phyloP scores from a whole-genome alignment of 92 coral and sea anemone genomes.

The Hydrozoanthus gracilis region DNA sequence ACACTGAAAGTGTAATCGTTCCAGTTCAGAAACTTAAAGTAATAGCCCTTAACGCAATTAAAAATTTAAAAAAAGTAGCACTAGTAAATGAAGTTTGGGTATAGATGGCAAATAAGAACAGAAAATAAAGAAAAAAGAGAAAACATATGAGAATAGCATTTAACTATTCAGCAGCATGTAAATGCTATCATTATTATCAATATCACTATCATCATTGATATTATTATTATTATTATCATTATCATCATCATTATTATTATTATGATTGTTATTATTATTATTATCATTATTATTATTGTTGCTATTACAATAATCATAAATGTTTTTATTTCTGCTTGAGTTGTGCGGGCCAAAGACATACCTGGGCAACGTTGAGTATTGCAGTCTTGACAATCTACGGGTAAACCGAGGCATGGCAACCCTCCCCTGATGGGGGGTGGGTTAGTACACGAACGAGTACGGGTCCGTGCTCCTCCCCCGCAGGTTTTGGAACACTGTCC shows the following conservation, averaged over 20 bases:
- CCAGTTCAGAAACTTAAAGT: too few relatives aligned
- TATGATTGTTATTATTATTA: too few relatives aligned
- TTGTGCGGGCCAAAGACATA: not conserved
- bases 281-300: not conserved
- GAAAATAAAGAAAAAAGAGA: too few relatives aligned
- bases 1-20: too few relatives aligned
- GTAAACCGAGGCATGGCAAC: not conserved
- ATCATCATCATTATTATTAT: too few relatives aligned
- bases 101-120: too few relatives aligned
- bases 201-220: too few relatives aligned
- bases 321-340: too few relatives aligned
- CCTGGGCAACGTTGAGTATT: constrained; percentile 12
- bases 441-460: constrained; percentile 14
- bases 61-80: too few relatives aligned
- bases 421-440: not conserved
- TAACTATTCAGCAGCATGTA: not conserved
- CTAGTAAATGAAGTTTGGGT: too few relatives aligned
- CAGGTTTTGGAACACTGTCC: not conserved
- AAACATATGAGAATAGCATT: not conserved
- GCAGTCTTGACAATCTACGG: constrained; percentile 17
- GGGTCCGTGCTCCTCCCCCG: constrained; percentile 15
- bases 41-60: too few relatives aligned
- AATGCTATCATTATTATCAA: not conserved
- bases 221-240: too few relatives aligned
- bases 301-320: not conserved